Percentiles rank a stretch among this genome's conserved stretches.
Evolutionary conservation across 2,113 vertebrate genomes (phyloP).

Genomic region (Eolophus roseicapilla): DNA sequence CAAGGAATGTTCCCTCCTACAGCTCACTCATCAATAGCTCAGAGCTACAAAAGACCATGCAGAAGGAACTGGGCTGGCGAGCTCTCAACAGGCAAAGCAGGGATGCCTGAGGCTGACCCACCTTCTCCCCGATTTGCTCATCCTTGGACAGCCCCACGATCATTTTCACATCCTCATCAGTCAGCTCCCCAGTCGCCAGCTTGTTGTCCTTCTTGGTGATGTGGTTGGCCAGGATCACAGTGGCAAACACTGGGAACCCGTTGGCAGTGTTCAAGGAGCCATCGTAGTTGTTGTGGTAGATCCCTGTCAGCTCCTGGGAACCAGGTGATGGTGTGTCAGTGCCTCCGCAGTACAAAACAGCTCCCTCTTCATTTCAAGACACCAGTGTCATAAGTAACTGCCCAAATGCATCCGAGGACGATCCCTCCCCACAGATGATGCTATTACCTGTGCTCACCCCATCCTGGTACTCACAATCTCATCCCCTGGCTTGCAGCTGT

Average conservation of each 20-base stretch:
- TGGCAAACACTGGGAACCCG: conserved; percentile 95
- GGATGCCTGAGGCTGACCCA: conserved; percentile 47
- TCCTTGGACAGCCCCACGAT: conserved; percentile 91
- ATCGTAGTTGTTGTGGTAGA: conserved; percentile 98
- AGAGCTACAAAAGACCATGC: neutral
- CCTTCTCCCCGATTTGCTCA: conserved; percentile 91
- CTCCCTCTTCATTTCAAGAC: neutral
- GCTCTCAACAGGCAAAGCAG: neutral
- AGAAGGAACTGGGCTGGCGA: neutral
- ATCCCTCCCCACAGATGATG: neutral
- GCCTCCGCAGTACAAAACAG: neutral
- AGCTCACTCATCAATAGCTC: neutral
- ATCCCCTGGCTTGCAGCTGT: conserved; percentile 94
- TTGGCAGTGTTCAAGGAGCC: conserved; percentile 94
- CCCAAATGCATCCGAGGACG: neutral
- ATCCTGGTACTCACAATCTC: conserved; percentile 86
- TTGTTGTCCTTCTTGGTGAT: conserved; percentile 87
- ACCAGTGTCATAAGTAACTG: neutral
- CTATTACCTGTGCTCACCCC: neutral
- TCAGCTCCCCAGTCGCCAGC: conserved; percentile 89
- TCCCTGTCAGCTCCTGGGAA: conserved; percentile 90
- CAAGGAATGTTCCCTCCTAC: neutral
- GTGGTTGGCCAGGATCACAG: conserved; percentile 95
- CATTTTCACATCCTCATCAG: conserved; percentile 92
- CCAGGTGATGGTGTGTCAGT: neutral